Conservation (phyloP, 2,888 invertebrate species). For the Epistrophella euchroma region DNA sequence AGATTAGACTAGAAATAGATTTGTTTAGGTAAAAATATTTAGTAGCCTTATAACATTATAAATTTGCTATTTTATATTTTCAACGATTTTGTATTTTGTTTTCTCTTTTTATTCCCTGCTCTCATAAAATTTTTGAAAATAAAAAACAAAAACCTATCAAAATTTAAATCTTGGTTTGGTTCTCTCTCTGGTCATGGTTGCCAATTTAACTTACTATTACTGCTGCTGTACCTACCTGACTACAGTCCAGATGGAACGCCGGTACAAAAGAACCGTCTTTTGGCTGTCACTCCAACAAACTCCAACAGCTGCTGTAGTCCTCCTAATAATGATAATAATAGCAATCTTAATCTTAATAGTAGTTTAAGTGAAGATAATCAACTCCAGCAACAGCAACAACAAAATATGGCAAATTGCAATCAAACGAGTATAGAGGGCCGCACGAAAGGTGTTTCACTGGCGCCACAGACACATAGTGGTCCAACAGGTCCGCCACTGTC, state of each 20-base stretch:
- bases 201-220: slow-evolving; percentile 66
- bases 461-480: slow-evolving; percentile 84
- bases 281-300: slow-evolving; percentile 71
- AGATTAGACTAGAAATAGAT: slow-evolving; percentile 5
- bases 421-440: slow-evolving; percentile 82
- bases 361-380: slow-evolving; percentile 76
- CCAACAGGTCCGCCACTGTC: slow-evolving; percentile 84
- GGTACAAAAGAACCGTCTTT: slow-evolving; percentile 56
- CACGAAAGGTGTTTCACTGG: slow-evolving; percentile 84
- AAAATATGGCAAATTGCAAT: slow-evolving; percentile 78
- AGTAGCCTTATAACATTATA: slow-evolving; percentile 20
- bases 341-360: slow-evolving; percentile 74
- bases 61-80: slow-evolving; percentile 67
- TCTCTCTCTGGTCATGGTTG: slow-evolving; percentile 72
- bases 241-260: slow-evolving; percentile 65
- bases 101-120: slow-evolving; percentile 73
- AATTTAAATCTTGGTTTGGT: slow-evolving; percentile 48
- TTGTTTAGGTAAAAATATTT: slow-evolving; percentile 41
- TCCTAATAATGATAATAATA: slow-evolving; percentile 66
- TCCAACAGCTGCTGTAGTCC: slow-evolving; percentile 76
- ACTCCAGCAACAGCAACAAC: slow-evolving; percentile 76
- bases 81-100: slow-evolving; percentile 74
- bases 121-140: slow-evolving; percentile 58
- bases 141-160: slow-evolving; percentile 34
- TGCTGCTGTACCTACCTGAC: slow-evolving; percentile 36